These are phyloP conservation scores for Acropora tenuis DNA, from an alignment of 64 coral and sea anemone species.

Conservation along the genomic window DNA sequence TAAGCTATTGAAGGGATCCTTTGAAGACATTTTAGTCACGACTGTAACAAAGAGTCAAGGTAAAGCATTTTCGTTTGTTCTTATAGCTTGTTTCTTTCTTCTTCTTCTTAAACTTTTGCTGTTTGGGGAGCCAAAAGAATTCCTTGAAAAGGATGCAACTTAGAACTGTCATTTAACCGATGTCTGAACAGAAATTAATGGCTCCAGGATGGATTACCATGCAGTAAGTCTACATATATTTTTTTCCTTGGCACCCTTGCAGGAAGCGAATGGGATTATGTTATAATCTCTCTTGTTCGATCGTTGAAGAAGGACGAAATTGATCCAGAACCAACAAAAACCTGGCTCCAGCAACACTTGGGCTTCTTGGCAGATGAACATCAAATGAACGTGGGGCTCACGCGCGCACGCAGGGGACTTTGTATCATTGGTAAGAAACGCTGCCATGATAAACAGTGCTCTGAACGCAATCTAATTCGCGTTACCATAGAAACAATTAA, in stretches of 20 bases:
- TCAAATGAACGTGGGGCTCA: slow-evolving; percentile 94
- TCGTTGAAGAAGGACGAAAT: slow-evolving; percentile 80
- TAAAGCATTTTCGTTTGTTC: background rate
- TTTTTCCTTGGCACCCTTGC: background rate
- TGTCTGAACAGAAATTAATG: no score
- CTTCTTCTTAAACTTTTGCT: no score
- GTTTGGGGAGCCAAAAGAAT: no score
- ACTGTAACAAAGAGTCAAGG: slow-evolving; percentile 91
- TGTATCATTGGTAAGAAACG: slow-evolving; percentile 81
- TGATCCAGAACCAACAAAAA: slow-evolving; percentile 67
- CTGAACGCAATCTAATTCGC: no score
- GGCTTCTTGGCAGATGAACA: slow-evolving; percentile 90
- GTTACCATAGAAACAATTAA: no score
- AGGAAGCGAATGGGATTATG: slow-evolving; percentile 94
- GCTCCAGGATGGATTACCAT: no score
- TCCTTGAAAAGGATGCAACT: no score
- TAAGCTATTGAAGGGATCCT: slow-evolving; percentile 51
- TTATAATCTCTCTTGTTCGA: slow-evolving; percentile 89
- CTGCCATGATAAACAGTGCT: background rate
- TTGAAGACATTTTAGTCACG: slow-evolving; percentile 63
- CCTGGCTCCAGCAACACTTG: slow-evolving; percentile 76
- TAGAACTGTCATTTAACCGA: no score
- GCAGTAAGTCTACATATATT: no score
- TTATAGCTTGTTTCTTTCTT: no score
- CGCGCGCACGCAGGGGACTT: slow-evolving; percentile 83